A percentile compares a stretch with the other conserved stretches of the same genome.
phyloP scores from a whole-genome alignment of 2,797 vertebrate genomes.

The Iguana delicatissima region DNA sequence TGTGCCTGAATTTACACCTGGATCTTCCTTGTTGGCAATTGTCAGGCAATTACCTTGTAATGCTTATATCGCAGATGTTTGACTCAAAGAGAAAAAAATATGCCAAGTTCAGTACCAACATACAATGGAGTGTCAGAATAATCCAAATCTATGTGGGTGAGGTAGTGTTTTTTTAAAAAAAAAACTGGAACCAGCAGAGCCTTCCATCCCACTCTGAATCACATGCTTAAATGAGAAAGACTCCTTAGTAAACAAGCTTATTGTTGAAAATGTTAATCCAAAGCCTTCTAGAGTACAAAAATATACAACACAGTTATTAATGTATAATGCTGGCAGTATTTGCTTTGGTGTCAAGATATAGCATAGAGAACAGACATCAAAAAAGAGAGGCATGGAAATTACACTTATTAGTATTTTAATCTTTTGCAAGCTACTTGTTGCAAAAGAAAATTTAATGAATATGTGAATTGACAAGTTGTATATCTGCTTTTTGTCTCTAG shows the following conservation, averaged over 20 bases:
- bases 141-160: not conserved
- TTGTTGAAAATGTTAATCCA: constrained; percentile 22
- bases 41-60: not conserved
- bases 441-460: constrained; percentile 47
- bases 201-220: constrained; percentile 10
- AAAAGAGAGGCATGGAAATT: constrained; percentile 43
- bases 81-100: not conserved
- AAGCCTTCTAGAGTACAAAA: constrained; percentile 45
- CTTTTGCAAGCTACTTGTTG: constrained; percentile 45
- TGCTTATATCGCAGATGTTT: not conserved
- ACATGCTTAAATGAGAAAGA: constrained; percentile 30
- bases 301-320: constrained; percentile 8
- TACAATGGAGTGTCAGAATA: constrained; percentile 16
- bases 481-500: constrained; percentile 26
- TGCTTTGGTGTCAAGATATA: constrained; percentile 43
- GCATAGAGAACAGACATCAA: constrained; percentile 31
- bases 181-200: constrained; percentile 4
- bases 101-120: not conserved
- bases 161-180: not conserved
- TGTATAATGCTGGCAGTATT: constrained; percentile 34
- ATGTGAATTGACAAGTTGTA: constrained; percentile 24
- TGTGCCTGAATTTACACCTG: too few relatives aligned
- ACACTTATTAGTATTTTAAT: constrained; percentile 47
- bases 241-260: constrained; percentile 49
- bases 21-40: not conserved